Base-by-base conservation (phyloP, 1,140 invertebrate genomes). In the Pachyrhynchus sulphureomaculatus region DNA sequence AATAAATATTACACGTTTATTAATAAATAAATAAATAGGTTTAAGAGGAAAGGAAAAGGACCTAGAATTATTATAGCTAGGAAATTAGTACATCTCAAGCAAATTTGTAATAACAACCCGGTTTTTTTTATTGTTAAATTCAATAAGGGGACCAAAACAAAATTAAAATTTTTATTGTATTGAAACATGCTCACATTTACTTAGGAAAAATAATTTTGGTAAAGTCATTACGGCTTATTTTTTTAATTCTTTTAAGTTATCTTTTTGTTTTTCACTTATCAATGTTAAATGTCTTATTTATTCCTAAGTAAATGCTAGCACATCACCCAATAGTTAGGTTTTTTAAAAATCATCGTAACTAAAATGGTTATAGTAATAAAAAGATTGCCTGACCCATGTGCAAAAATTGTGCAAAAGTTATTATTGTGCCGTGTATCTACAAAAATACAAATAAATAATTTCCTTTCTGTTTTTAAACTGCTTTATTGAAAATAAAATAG, bases 401-500 rank as follows among this genome's bases (percentile, higher is more conserved):
- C 53, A 56, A 56, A 18, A 18, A 9, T 12, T 3, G 53, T 56
- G 53, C 53, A 24, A 58, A 37, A 17, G 29, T 51, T 51, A 41
- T 15, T 2, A 17, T 49, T 24, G 36, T 59, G 45, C 57, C 17
- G n/a, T 51, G 44, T 57, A 45, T 57, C 9, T 45, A 57, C 44
- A 57, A 49, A 13, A 49, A 33, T 9, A 4, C 13, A 55, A 24
- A 10, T 21, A 55, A 42, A 55, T 4, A 55, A 42, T 29, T 24
- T 41, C 9, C 24, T 17, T n/a, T 39, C 5, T 4, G 10, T 20
- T 52, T 52, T 20, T 55, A 5, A 45, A 15, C 13, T 45, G 29
- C 39, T 57, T 57, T 47, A 47, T 57, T 45, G 10, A 57, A 39
- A 49, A 59, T 59, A 61, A 53, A 45, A 53, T 53, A 61, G 49